Conservation (phyloP, 2,888 invertebrate genomes). For the Incurvaria masculella region DNA sequence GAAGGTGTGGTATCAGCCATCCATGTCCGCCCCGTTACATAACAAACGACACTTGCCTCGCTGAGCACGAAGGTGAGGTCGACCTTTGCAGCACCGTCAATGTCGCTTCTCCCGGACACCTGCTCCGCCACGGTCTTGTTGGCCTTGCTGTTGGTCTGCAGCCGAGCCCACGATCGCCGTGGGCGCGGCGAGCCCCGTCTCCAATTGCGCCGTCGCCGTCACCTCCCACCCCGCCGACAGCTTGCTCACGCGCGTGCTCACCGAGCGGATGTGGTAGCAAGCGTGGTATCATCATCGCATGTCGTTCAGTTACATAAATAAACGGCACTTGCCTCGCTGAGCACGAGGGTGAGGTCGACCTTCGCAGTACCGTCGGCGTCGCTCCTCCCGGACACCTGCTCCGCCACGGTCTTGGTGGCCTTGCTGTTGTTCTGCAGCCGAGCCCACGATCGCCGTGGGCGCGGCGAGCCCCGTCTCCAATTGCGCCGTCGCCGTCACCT, state of each 20-base stretch:
- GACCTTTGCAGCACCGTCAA: conserved; percentile 30
- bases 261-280: too few relatives aligned
- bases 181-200: conserved; percentile 22
- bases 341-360: conserved; percentile 27
- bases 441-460: conserved; percentile 22
- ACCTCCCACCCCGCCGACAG: too few relatives aligned
- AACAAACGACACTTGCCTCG: too few relatives aligned
- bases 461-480: conserved; percentile 28
- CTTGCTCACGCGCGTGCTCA: too few relatives aligned
- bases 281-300: too few relatives aligned
- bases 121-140: conserved; percentile 24
- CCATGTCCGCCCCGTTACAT: too few relatives aligned
- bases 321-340: conserved; percentile 43
- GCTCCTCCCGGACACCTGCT: conserved; percentile 21
- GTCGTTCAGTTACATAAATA: too few relatives aligned
- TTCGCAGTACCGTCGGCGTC: conserved; percentile 29
- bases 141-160: conserved; percentile 32
- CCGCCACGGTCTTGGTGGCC: conserved; percentile 28
- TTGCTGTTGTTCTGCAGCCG: conserved; percentile 28
- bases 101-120: conserved; percentile 21
- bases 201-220: conserved; percentile 29
- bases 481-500: conserved; percentile 26
- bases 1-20: too few relatives aligned
- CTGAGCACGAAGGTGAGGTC: conserved; percentile 31
- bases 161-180: conserved; percentile 25